Base-by-base conservation (phyloP, 2,113 vertebrate species). In the Potamarius usumacintae region DNA sequence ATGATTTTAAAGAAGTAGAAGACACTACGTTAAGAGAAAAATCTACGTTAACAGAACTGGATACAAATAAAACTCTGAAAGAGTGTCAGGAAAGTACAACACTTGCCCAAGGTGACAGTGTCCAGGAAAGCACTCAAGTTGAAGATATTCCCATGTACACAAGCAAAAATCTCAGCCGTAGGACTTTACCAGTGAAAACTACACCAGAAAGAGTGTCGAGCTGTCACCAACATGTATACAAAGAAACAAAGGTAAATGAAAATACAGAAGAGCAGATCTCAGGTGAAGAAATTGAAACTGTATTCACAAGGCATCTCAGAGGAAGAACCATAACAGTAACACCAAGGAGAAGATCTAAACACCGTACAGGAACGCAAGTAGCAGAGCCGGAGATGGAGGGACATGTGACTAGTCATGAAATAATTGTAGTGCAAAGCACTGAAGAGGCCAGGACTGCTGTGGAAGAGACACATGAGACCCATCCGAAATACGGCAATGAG, bases 161-260 rank as follows among this genome's bases (percentile, higher is more conserved):
- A 76, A 72, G 18, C 30, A 85, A 34, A 83, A 89, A 20, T 67
- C 69, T 83, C 30, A 83, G 79, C 18, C 79, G 1, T n/a, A 77
- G 84, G 57, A 86, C 58, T 50, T 9, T 89, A 82, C 74, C 25
- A 67, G 78, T 77, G 34, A 62, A 63, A 15, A 20, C 69, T 63
- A 14, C 84, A 67, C 88, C 58, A 77, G 25, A 42, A 77, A 85
- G 57, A 63, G 86, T 69, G 82, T 34, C 25, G 17, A 78, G 30
- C 69, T 18, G 3, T 65, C 7, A 57, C 17, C 55, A 63, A 42
- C 65, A 82, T 25, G 22, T 27, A 58, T 27, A 30, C 14, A 30
- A 74, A 34, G 42, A 55, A 7, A 74, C 79, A 57, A 60, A 62
- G 34, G 55, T 62, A 57, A 42, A 63, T 30, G 9, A 82, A n/a